phyloP scores from a whole-genome alignment of 2,888 invertebrate species.

The Habroteleia sp. region DNA sequence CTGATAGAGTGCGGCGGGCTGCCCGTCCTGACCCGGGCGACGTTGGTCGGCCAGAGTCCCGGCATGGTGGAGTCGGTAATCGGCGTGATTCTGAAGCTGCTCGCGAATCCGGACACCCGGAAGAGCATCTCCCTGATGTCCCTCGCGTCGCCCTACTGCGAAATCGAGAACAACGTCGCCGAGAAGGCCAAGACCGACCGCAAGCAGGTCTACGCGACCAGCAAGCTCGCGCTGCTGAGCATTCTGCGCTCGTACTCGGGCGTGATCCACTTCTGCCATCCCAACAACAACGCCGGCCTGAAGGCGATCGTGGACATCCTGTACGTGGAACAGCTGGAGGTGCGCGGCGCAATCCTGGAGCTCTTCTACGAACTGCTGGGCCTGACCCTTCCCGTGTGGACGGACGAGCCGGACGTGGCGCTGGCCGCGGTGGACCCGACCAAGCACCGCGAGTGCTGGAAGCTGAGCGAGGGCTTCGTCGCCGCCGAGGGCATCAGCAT shows the following conservation, averaged over 20 bases:
- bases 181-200: constrained; percentile 83
- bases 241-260: constrained; percentile 96
- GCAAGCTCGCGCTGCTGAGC: constrained; percentile 91
- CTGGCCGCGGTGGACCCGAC: constrained; percentile 92
- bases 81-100: constrained; percentile 91
- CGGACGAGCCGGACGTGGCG: constrained; percentile 94
- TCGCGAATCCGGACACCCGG: constrained; percentile 92
- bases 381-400: constrained; percentile 94
- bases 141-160: constrained; percentile 96
- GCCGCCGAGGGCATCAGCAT: constrained; percentile 93
- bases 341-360: constrained; percentile 95
- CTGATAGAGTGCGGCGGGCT: constrained; percentile 90
- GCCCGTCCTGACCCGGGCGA: constrained; percentile 89
- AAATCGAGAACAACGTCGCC: constrained; percentile 85
- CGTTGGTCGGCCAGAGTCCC: constrained; percentile 92
- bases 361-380: constrained; percentile 94
- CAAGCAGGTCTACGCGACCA: constrained; percentile 92
- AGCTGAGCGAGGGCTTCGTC: constrained; percentile 96
- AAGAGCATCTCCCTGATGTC: constrained; percentile 91
- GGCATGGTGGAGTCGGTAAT: constrained; percentile 95
- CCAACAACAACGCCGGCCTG: constrained; percentile 87
- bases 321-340: constrained; percentile 92
- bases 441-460: constrained; percentile 89
- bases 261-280: constrained; percentile 92
- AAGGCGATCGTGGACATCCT: constrained; percentile 90